Base-by-base conservation (phyloP, 1,140 invertebrate genomes). In the Drosophila tropicalis region DNA sequence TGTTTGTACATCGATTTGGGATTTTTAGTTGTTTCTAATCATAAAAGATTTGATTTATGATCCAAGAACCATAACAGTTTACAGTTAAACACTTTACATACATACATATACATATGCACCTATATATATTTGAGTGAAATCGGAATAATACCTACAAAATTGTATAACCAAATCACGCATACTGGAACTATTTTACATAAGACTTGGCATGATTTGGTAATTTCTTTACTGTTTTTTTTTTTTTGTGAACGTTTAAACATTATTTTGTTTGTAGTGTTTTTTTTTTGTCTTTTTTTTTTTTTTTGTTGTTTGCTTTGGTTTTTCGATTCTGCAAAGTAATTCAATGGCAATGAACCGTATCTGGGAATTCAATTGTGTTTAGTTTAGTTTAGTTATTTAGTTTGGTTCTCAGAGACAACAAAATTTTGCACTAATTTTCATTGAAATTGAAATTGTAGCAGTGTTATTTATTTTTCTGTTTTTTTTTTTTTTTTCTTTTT, bases 321-420 rank as follows among this genome's bases (percentile, higher is more conserved):
- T 64, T 71, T 34, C n/a, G 65, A 76, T 79, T 85, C 81, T 85
- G 84, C 84, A 89, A 72, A 70, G 57, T 62, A 75, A 84, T 77
- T 87, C 63, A 71, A 60, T 69, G 80, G 81, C 80, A 89, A 84
- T 87, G 84, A 90, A 89, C 68, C 84, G 84, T 81, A 78, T 72
- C 77, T 75, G 70, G 56, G 62, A 70, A 79, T 61, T 25, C 70
- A 47, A 72, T 67, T 65, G 29, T 68, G 60, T 70, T 70, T 70
- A 87, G 83, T 87, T 68, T 67, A 79, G 61, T 67, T 67, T 66
- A 70, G 47, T 65, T 67, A 22, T 47, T 55, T 66, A 44, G 36
- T 70, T 69, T 25, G 63, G 44, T 78, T 85, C 82, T 79, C 70
- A 72, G 70, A 79, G 70, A 62, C 67, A 61, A 74, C 66, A 58